Evolutionary conservation across 2,888 invertebrate species (phyloP), one percentile per base, ranked within the genome.

Genomic region (Tipula vernalis): DNA sequence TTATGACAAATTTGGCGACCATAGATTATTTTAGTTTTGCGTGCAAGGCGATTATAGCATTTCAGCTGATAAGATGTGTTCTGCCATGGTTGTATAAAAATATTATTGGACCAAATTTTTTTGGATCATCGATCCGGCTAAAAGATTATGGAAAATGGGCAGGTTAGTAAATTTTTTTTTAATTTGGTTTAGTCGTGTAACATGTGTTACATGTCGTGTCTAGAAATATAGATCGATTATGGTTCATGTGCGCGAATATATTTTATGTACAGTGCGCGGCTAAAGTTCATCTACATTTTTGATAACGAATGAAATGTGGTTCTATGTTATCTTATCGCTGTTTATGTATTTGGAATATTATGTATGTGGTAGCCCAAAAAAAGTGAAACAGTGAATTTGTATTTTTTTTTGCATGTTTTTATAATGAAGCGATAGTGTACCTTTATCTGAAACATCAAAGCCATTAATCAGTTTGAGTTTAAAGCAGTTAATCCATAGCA

Each of bases 111-210:
- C 94, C 94, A 44, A 90, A 92, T 47, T 89, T 94, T 5, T 90
- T 95, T 28, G 93, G 93, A 5, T 92, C 93, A 87, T 92, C 92
- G 89, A 92, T 95, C 87, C 93, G 96, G 91, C 93, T 95, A 88
- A 94, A 93, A 89, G 93, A 94, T 84, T 93, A 94, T 90, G 96
- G 96, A 89, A 93, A 94, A 92, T 97, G 96, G 96, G 96, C 96
- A 91, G 93, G 96, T 96, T 92, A 94, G 95, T 93, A 36, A 36
- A 39, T 36, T 47, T 85, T 41, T 12, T 15, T 41, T 15, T 57
- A 6, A 5, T 15, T 57, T 15, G 51, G 8, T 15, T 3, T 10
- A 10, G 6, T 71, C 28, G 71, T 71, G 28, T 71, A 71, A 71
- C 10, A 28, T 28, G 28, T 10, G 28, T 18, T 28, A 18, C 8